A percentile compares a stretch with the other conserved stretches of the same genome.
These are phyloP conservation scores for Thera britannica DNA, from an alignment of 2,888 invertebrate species.

Conservation along the genomic window DNA sequence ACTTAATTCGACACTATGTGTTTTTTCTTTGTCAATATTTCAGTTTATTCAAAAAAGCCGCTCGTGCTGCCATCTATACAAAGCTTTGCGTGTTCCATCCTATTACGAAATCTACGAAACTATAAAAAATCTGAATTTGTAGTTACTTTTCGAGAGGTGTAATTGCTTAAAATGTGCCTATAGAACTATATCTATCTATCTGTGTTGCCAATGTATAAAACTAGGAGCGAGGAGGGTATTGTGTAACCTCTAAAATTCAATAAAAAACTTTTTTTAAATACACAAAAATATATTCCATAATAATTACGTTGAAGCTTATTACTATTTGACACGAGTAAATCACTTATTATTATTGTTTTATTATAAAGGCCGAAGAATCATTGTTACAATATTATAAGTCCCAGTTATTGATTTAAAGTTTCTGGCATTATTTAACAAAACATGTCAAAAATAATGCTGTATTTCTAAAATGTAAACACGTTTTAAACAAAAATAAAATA, in stretches of 20 bases:
- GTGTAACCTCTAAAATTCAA: not conserved
- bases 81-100: no score
- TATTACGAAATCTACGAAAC: no score
- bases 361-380: constrained; percentile 22
- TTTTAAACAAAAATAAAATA: constrained; percentile 44
- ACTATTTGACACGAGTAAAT: constrained; percentile 39
- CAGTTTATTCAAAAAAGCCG: no score
- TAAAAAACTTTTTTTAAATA: constrained; percentile 32
- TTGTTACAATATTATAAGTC: not conserved
- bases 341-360: constrained; percentile 35
- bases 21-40: no score
- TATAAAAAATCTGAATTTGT: no score
- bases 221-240: no score
- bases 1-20: no score
- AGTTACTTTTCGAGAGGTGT: no score
- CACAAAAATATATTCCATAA: constrained; percentile 52
- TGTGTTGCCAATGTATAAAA: no score
- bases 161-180: no score
- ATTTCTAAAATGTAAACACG: constrained; percentile 18
- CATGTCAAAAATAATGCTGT: not conserved
- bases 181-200: no score
- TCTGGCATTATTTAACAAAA: not conserved
- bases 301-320: constrained; percentile 40
- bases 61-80: no score
- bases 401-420: not conserved